Evolutionary conservation across 2,797 vertebrate genomes (phyloP).

Genomic region (Natrix natrix): DNA sequence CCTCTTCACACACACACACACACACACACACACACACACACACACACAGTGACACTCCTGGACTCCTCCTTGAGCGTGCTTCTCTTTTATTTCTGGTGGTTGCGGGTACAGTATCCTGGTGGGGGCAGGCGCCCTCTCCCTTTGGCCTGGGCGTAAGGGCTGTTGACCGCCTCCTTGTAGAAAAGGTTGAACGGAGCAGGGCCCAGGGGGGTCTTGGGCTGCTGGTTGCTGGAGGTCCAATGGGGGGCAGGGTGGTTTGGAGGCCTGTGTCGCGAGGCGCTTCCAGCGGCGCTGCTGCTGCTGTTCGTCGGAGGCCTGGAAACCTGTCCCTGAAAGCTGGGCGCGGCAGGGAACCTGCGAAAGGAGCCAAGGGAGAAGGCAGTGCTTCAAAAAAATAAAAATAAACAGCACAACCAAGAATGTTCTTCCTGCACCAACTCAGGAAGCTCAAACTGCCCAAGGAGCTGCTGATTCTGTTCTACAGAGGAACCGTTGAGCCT

Average conservation of each 20-base stretch:
- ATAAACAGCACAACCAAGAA: no score
- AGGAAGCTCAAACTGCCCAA: no score
- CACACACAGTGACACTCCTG: background rate
- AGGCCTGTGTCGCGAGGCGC: fast-evolving
- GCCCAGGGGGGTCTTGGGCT: fast-evolving
- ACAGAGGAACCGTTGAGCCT: no score
- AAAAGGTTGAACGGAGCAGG: fast-evolving
- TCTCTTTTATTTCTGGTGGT: constrained; percentile 33
- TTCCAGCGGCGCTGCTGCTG: background rate
- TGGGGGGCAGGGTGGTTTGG: background rate
- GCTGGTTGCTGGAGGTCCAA: background rate
- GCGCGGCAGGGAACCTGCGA: constrained; percentile 20
- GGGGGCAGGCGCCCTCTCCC: background rate
- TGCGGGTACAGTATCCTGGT: fast-evolving
- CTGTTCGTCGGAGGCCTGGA: background rate
- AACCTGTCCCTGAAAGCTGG: background rate
- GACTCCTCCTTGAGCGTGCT: fast-evolving
- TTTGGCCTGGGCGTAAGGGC: fast-evolving
- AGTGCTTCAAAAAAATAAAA: background rate
- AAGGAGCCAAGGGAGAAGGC: background rate
- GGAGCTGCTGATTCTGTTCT: no score
- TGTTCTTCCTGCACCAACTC: no score
- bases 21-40: no score
- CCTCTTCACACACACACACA: no score
- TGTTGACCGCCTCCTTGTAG: fast-evolving